A percentile compares a stretch with the other conserved stretches of the same genome.
These are phyloP conservation scores for Slavum lentiscoides DNA, from an alignment of 2,888 invertebrate genomes.

Conservation along the genomic window DNA sequence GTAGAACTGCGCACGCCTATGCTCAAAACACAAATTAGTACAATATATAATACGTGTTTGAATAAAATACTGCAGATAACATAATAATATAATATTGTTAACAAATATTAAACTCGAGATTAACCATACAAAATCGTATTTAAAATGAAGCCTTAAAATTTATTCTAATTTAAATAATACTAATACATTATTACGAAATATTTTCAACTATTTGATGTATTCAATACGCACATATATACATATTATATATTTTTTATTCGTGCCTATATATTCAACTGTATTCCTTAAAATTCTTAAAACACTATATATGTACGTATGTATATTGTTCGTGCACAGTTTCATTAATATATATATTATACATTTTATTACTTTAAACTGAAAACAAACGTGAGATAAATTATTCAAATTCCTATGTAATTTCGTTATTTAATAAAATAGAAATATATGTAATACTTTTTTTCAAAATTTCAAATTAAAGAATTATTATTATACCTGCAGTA, in stretches of 20 bases:
- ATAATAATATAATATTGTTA: slow-evolving; percentile 4
- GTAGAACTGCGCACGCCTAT: slow-evolving; percentile 39
- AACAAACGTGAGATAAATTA: neutral
- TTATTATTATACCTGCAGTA: no score
- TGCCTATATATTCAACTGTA: slow-evolving; percentile 1
- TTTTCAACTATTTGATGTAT: neutral
- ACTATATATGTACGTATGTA: neutral
- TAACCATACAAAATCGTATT: slow-evolving; percentile 9
- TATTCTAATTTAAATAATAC: slow-evolving; percentile 14
- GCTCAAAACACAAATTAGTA: neutral
- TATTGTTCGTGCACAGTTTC: slow-evolving; percentile 21
- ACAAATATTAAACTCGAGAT: slow-evolving; percentile 27
- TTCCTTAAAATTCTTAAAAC: neutral
- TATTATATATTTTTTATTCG: neutral
- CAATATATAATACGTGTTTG: slow-evolving; percentile 1
- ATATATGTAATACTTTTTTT: neutral
- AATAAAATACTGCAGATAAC: neutral
- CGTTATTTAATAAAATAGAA: neutral
- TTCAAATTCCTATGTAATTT: neutral
- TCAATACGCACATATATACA: neutral
- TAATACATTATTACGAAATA: neutral
- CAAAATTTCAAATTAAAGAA: neutral
- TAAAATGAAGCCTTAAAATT: slow-evolving; percentile 3
- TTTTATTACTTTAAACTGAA: neutral
- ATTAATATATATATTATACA: neutral